Base-by-base conservation (phyloP, 2,113 vertebrate genomes). In the Nycticebus coucang region DNA sequence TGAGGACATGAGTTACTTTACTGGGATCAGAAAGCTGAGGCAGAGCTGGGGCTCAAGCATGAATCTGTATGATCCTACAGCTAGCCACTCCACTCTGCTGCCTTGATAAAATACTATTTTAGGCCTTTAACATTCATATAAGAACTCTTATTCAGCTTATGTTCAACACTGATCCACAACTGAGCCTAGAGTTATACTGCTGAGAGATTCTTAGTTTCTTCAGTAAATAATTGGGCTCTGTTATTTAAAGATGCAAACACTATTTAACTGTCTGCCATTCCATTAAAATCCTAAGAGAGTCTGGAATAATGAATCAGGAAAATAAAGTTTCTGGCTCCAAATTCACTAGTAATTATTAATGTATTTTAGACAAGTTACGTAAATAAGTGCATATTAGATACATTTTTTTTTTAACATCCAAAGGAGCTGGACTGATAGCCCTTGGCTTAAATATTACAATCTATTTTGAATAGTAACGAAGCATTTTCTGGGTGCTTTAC, bases 311-410 rank as follows among this genome's bases (percentile, higher is more conserved):
- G 12, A 92, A 72, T 64, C 22, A 68, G 66, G 35, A 77, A 95
- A 95, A 94, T 26, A n/a, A n/a, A 83, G 35, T 82, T 72, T 91
- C 18, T 81, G 78, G 77, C 77, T 33, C 87, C 59, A 85, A 91
- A 72, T 68, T 24, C 79, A 84, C 62, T 30, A 37, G 17, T 50
- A 89, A 89, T 69, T 55, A 80, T 19, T 66, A 57, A 33, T 87
- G 60, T 69, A 45, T 72, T 81, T 84, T 69, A 87, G 28, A 53
- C 26, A 94, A 78, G 24, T 68, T 57, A 74, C 14, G 59, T 78
- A 80, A 91, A 71, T 10, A 87, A 86, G 19, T 68, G 6, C 26
- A 10, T 22, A 26, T 66, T 53, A 85, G 57, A 59, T 75, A 74
- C 22, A 41, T 37, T 1, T 19, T 57, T 12, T 71, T 28, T 84